Conservation (phyloP, 2,888 invertebrate genomes). For the Pyrrhosoma nymphula region DNA sequence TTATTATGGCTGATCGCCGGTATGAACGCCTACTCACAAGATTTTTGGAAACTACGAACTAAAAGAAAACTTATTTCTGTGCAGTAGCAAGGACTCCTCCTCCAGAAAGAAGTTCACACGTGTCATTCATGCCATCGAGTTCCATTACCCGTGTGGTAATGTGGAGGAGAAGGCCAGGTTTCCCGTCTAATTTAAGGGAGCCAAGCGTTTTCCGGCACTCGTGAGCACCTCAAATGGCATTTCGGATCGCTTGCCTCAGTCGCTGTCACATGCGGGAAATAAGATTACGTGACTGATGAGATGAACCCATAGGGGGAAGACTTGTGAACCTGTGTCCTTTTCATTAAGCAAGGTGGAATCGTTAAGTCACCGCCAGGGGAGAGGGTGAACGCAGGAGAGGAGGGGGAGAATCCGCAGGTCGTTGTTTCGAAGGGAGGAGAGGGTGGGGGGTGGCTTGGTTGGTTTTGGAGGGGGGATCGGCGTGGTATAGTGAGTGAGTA, state of each 20-base stretch:
- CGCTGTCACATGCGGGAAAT: neutral
- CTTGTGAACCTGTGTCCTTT: constrained; percentile 3
- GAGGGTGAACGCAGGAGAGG: neutral
- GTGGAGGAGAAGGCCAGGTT: neutral
- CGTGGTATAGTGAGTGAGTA: too few species aligned
- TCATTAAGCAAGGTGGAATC: neutral
- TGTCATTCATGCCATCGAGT: neutral
- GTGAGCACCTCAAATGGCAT: neutral
- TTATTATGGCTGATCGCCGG: too few species aligned
- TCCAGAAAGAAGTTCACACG: neutral
- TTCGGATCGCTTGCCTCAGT: neutral
- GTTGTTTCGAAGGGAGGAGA: neutral
- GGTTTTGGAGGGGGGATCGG: too few species aligned
- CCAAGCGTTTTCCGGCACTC: neutral
- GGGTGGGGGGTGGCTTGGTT: neutral
- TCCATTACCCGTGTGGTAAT: neutral
- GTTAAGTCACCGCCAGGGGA: neutral
- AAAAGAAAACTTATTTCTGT: too few species aligned
- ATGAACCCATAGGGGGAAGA: neutral
- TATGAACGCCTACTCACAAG: too few species aligned
- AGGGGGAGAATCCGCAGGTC: neutral
- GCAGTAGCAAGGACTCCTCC: too few species aligned
- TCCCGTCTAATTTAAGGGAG: neutral
- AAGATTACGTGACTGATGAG: constrained; percentile 9
- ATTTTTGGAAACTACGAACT: too few species aligned